Base-by-base conservation (phyloP, 2,797 vertebrate genomes). In the Esox lucius region DNA sequence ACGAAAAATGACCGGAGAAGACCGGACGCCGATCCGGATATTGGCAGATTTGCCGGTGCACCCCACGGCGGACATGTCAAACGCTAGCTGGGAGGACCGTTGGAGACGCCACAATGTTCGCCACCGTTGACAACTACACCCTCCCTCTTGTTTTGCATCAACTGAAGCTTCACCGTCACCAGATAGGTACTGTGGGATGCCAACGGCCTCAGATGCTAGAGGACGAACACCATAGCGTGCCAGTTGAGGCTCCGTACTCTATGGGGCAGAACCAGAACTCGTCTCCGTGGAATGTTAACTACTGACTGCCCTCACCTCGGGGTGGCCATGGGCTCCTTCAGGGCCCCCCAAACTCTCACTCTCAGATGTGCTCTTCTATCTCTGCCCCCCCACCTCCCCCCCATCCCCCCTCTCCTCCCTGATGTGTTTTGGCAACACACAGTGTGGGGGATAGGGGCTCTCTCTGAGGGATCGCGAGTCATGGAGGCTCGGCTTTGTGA, bases 341-440 rank as follows among this genome's bases (percentile, higher is more conserved):
- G 5, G 13, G 1, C 64, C 15, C 31, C 17, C 13, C 28, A 12
- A 7, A 3, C 12, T 28, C 61, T 22, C 46, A 13, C 49, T 24
- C 15, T 26, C 64, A 24, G 26, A 64, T 31, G 22, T 26, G n/a
- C 16, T 16, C 35, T 35, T 24, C 49, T 56, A 48, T 42, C 28
- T 15, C 26, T 15, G n/a, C 24, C 33, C 35, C 4, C 16, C 51
- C 7, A 15, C 64, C 26, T 26, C 26, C 1, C 35, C 5, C 22
- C 16, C 19, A 19, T 19, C 31, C 67, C 46, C 59, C 22, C 48
- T 46, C 48, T 17, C 26, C 22, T 59, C 39, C 76, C n/a, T 62
- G 66, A 49, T 39, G n/a, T 80, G 80, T 79, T 84, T 71, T 84
- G 84, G 78, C 62, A 85, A 81, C 77, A 83, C n/a, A 42, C 67